A percentile compares a stretch with the other conserved stretches of the same genome.
Evolutionary conservation across 2,888 invertebrate genomes (phyloP).

Genomic region (Meta bourneti): DNA sequence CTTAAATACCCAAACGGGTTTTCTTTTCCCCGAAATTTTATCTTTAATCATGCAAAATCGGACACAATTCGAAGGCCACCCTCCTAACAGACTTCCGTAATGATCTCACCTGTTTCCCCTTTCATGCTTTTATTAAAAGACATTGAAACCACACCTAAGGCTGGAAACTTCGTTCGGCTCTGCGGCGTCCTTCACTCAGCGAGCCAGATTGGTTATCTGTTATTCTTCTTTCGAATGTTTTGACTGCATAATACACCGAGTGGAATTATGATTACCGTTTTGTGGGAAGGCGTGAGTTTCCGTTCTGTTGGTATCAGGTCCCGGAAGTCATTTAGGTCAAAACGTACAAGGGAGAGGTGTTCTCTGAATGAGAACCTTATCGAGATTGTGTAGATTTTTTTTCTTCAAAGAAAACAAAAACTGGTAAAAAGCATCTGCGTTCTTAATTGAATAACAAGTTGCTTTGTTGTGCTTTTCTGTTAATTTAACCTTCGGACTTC

Average conservation of each 20-base stretch:
- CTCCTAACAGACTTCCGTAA: slow-evolving; percentile 32
- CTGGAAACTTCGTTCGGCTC: background rate
- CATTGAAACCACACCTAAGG: slow-evolving; percentile 27
- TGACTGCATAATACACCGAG: slow-evolving; percentile 25
- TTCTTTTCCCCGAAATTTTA: background rate
- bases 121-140: slow-evolving; percentile 7
- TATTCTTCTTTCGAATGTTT: background rate
- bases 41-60: background rate
- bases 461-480: background rate
- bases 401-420: background rate
- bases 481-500: background rate
- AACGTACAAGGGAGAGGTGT: background rate
- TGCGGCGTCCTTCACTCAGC: slow-evolving; percentile 21
- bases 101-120: slow-evolving; percentile 20
- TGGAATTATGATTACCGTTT: slow-evolving; percentile 8
- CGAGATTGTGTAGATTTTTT: background rate
- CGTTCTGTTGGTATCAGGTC: slow-evolving; percentile 59
- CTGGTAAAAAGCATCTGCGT: background rate
- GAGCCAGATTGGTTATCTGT: slow-evolving; percentile 6
- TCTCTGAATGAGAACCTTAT: background rate
- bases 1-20: slow-evolving; percentile 21
- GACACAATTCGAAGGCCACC: slow-evolving; percentile 34
- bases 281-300: background rate
- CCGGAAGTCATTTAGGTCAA: slow-evolving; percentile 50
- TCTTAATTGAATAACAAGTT: background rate